Base-by-base conservation (phyloP, 2,113 vertebrate species). In the Hypanus sabinus region DNA sequence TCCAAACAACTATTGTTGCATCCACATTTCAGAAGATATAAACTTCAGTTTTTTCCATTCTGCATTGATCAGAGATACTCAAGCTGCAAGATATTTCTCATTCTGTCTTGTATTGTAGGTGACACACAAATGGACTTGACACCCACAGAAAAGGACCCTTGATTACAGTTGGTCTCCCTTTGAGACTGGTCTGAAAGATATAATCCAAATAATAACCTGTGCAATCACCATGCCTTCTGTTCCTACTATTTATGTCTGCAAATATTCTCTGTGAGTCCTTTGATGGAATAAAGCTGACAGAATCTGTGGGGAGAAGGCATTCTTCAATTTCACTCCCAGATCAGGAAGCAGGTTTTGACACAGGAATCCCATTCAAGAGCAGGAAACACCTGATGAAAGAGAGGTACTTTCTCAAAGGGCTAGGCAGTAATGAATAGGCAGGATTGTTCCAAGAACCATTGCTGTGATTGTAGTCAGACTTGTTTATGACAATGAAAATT, bases 241-340 rank as follows among this genome's bases (percentile, higher is more conserved):
- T 73, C 91, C 91, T 55, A 24, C 65, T 73, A 71, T 93, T 93
- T 73, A 93, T 30, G 33, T 55, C 70, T 27, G 16, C 33, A 93
- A 93, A 93, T 93, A 93, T 93, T 93, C 70, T 46, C 27, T 20
- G 24, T 93, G 91, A 30, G 36, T 75, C 70, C 68, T 93, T 93
- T 93, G 65, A 73, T 93, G 91, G 70, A 46, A 93, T 93, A 93
- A 93, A 46, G 68, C 85, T 93, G 68, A 93, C 91, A 93, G 91
- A 46, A 36, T 93, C 70, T 46, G 38, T 55, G 68, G 11, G 70
- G 91, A 75, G 68, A 73, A 75, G 91, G 70, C 70, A 24, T 90
- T 93, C 91, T 93, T 73, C 91, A 93, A 46, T 93, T 93, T 93
- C 91, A 75, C 70, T 93, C 68, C 91, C 70, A 93, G 91, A 93